Base-by-base conservation (phyloP, 2,113 vertebrate genomes). In the Motacilla tschutschensis region DNA sequence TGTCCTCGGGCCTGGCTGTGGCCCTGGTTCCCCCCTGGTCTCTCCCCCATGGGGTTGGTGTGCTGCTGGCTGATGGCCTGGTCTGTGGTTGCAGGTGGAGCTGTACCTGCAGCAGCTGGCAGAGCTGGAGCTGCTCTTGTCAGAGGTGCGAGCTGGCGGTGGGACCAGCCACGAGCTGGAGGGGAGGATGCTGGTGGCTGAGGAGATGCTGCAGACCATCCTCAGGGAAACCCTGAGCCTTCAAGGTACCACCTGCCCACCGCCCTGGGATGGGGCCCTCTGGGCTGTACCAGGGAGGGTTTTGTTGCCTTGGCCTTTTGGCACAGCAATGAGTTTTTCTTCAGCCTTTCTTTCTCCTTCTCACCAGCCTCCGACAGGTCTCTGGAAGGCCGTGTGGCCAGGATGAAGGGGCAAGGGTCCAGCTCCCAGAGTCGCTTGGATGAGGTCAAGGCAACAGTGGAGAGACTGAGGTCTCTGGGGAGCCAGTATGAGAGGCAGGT, bases 71-170 rank as follows among this genome's bases (percentile, higher is more conserved):
- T 93, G 38, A 93, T 20, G 25, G 17, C 15, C 36, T 19, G 33
- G 5, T 66, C 41, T 87, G 59, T 92, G 90, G 6, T 92, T 95
- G 53, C 95, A 99, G 99, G 85, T 99, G 95, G 95, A 95, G 19
- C 89, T 83, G 14, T 98, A 98, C 77, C 70, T 79, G 33, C 89
- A 79, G 75, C 97, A 98, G 86, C 95, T 99, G 54, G 94, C 58
- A 22, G 95, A 96, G 43, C 87, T 99, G 91, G 97, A 99, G 93
- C 53, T 70, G 38, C 91, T 97, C 44, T 62, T 98, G 76, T 92
- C 91, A 0, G 91, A 84, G 94, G 86, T n/a, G 29, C 74, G 69
- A 72, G 90, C 83, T 6, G 88, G 81, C 0, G 88, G 94, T 4
- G 75, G 90, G 19, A 40, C 62, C 0, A 87, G 74, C 28, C 55